Conservation (phyloP, 2,888 invertebrate species). For the Meiosimyza decipiens region DNA sequence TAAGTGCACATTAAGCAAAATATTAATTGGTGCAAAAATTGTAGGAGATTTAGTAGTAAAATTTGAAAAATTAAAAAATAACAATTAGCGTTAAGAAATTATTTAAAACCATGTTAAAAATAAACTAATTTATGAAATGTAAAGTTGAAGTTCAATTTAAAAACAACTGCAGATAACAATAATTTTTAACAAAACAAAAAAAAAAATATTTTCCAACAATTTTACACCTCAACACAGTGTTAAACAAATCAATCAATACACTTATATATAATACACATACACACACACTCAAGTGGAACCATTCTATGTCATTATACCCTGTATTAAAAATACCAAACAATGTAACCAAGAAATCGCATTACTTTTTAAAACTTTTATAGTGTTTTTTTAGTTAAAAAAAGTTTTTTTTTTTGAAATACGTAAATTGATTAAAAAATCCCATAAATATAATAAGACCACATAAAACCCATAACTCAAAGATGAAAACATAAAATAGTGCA, state of each 20-base stretch:
- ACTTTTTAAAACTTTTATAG: too few species aligned
- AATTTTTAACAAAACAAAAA: constrained; percentile 4
- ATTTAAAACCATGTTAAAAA: not conserved
- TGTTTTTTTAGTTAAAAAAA: too few species aligned
- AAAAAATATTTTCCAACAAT: not conserved
- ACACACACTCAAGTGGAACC: too few species aligned
- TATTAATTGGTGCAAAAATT: constrained; percentile 18
- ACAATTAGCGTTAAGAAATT: not conserved
- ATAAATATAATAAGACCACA: not conserved
- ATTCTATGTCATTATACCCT: too few species aligned
- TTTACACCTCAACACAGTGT: not conserved
- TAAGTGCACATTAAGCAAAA: constrained; percentile 7
- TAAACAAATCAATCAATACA: not conserved
- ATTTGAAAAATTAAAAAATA: constrained; percentile 13
- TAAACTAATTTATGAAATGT: not conserved
- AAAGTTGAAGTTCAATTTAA: not conserved
- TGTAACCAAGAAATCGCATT: too few species aligned
- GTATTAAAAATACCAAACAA: too few species aligned
- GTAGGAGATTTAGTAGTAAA: constrained; percentile 31
- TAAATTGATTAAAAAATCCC: not conserved
- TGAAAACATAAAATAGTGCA: not conserved
- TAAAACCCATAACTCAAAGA: too few species aligned
- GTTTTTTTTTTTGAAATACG: too few species aligned
- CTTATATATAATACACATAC: too few species aligned
- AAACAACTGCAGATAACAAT: not conserved